A percentile compares a stretch with the other conserved stretches of the same genome.
These are phyloP conservation scores for Mechanitis mazaeus DNA, from an alignment of 2,888 invertebrate genomes.

Conservation along the genomic window DNA sequence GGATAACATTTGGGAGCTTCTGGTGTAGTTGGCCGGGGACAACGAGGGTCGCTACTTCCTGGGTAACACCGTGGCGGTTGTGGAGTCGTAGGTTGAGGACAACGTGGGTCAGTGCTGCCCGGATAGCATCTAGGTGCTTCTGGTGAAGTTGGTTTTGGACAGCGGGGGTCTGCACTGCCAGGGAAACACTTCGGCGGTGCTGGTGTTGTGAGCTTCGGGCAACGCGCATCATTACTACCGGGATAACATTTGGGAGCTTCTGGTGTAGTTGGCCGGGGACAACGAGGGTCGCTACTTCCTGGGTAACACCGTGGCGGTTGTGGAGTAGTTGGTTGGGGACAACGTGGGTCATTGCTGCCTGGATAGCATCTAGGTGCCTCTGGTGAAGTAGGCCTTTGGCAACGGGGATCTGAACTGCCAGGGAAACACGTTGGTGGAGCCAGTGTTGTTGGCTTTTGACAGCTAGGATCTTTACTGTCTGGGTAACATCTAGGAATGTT, in stretches of 20 bases:
- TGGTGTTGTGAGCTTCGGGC: conserved; percentile 32
- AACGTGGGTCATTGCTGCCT: conserved; percentile 44
- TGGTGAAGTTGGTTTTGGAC: conserved; percentile 35
- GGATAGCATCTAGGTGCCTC: conserved; percentile 37
- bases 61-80: conserved; percentile 35
- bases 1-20: conserved; percentile 36
- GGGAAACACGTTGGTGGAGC: conserved; percentile 42
- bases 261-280: conserved; percentile 43
- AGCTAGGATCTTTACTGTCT: conserved; percentile 41
- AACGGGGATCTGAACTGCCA: conserved; percentile 39
- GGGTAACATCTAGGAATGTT: conserved; percentile 50
- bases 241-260: conserved; percentile 42
- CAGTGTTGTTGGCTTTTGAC: conserved; percentile 42
- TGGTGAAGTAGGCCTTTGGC: conserved; percentile 35
- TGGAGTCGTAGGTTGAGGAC: conserved; percentile 30
- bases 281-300: conserved; percentile 48
- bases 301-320: conserved; percentile 46
- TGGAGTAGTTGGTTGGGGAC: conserved; percentile 39
- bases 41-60: conserved; percentile 46
- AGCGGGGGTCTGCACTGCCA: conserved; percentile 35
- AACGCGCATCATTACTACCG: conserved; percentile 37
- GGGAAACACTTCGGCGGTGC: conserved; percentile 34
- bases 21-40: conserved; percentile 45
- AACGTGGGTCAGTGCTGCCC: conserved; percentile 42
- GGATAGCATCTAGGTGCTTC: conserved; percentile 46